Conservation (phyloP, 2,113 vertebrate genomes). For the Macquaria australasica region DNA sequence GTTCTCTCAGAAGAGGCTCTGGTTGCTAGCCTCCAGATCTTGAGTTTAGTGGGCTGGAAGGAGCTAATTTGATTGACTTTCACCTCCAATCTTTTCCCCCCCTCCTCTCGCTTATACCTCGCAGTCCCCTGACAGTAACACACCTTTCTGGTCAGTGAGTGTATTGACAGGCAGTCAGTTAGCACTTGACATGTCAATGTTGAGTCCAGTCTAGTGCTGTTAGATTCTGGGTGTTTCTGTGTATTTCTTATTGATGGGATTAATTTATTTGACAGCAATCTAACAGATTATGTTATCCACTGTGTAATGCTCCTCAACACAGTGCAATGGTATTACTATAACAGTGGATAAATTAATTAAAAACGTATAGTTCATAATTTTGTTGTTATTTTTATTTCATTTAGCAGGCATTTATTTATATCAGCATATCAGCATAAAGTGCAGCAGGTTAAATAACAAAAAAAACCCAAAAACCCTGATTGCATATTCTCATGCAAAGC, state of each 20-base stretch:
- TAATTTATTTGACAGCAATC: conserved; percentile 47
- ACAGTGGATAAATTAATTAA: not conserved
- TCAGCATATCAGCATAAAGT: not conserved
- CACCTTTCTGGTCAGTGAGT: conserved; percentile 85
- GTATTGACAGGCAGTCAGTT: conserved; percentile 84
- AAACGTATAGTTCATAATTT: not conserved
- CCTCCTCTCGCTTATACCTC: conserved; percentile 59
- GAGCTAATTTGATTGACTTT: conserved; percentile 87
- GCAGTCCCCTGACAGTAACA: conserved; percentile 78
- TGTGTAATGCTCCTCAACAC: not conserved
- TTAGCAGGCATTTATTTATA: not conserved
- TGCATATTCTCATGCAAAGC: not conserved
- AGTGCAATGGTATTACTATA: not conserved
- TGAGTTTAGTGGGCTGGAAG: conserved; percentile 82
- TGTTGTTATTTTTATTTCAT: not conserved
- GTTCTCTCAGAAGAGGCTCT: conserved; percentile 55
- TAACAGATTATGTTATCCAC: conserved; percentile 23
- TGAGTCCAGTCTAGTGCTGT: conserved; percentile 54
- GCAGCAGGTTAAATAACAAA: not conserved
- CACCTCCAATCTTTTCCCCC: conserved; percentile 60
- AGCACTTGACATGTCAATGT: conserved; percentile 85
- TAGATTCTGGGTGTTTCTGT: conserved; percentile 58
- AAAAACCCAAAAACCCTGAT: not conserved
- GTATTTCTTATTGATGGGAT: conserved; percentile 50
- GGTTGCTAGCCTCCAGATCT: conserved; percentile 62